Conservation (phyloP, 2,113 vertebrate species). For the Cynopterus brachyotis region DNA sequence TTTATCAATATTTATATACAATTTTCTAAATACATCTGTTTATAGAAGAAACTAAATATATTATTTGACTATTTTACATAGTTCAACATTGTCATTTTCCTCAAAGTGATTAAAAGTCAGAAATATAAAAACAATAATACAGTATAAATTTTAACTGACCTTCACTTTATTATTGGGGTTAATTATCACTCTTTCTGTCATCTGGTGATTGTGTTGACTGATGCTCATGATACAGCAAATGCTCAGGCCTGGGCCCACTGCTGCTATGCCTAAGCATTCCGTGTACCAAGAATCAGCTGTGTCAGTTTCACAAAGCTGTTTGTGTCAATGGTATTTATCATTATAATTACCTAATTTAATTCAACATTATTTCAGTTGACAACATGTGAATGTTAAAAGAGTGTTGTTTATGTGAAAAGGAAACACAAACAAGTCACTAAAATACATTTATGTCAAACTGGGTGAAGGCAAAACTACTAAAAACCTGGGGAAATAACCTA, state of each 20-base stretch:
- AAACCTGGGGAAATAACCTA: not conserved
- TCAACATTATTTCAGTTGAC: not conserved
- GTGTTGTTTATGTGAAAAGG: not conserved
- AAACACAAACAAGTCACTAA: not conserved
- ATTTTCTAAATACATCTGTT: not conserved
- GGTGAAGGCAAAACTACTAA: not conserved
- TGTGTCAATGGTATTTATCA: not conserved
- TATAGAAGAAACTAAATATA: not conserved
- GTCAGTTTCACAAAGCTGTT: not conserved
- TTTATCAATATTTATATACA: not conserved
- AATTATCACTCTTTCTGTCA: not conserved
- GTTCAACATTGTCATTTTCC: not conserved
- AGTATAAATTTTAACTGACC: not conserved
- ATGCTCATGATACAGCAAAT: rapidly evolving
- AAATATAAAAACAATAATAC: not conserved
- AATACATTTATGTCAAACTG: not conserved
- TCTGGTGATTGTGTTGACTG: not conserved
- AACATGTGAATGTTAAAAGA: not conserved
- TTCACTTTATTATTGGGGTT: not conserved
- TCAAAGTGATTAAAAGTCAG: not conserved
- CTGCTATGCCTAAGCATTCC: not conserved
- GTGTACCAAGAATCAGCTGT: not conserved
- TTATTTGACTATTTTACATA: not conserved
- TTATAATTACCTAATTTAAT: not conserved
- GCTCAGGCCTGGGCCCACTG: not conserved